Evolutionary conservation across 2,888 invertebrate species (phyloP), one percentile per base, ranked within the genome.

Genomic region (Erannis defoliaria): DNA sequence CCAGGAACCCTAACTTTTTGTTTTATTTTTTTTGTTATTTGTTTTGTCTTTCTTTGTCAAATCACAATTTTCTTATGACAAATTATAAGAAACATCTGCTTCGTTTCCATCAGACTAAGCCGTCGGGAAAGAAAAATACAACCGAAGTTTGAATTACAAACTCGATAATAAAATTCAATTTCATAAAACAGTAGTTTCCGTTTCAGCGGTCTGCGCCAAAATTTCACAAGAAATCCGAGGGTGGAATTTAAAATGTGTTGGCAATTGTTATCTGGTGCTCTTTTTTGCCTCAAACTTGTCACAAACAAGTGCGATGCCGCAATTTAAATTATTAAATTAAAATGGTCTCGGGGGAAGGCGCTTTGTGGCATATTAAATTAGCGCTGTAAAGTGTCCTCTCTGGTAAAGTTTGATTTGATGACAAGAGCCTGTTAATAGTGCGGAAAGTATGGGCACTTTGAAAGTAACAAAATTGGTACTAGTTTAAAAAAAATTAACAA

Each of bases 311-410:
- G 64, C 62, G 67, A 55, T 68, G 58, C 70, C 68, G 67, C 72
- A 72, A 72, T 76, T 76, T 74, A 73, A 76, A 77, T 79, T 76
- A 78, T 78, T 74, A 76, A 76, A 79, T 78, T 76, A 78, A 77
- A 76, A 73, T 62, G 67, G 71, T 68, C 67, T 70, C 70, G 53
- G 29, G 67, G 55, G 69, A 68, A 55, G 60, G 48, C 57, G 70
- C 71, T 67, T 63, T 67, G 67, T 57, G 65, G 71, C 71, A 70
- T 68, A 68, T 72, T 63, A 70, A 68, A 70, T 70, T 66, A 70
- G 64, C 61, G 66, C 54, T 48, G 55, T 62, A 67, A 68, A 68
- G 58, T 68, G 67, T 66, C 62, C 62, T 63, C 68, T 64, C 58
- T 42, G 26, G 62, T 60, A 70, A 70, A 70, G 65, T 70, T 70